These are phyloP conservation scores for Mesoclemmys tuberculata DNA, from an alignment of 2,113 vertebrate genomes.

Conservation along the genomic window DNA sequence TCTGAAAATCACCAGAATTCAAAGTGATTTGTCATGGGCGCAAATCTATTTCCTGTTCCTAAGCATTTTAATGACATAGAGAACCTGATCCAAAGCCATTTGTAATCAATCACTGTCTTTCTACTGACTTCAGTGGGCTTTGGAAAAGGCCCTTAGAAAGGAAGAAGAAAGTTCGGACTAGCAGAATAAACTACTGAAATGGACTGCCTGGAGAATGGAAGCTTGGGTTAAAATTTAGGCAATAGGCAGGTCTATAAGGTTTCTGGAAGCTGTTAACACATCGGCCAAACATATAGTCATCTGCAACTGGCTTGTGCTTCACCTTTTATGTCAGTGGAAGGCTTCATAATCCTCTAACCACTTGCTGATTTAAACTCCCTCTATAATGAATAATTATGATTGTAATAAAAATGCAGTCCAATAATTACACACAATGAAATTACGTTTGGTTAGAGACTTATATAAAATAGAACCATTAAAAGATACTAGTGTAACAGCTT, in stretches of 20 bases:
- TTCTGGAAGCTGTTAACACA: background rate
- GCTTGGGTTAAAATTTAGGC: background rate
- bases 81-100: background rate
- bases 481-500: background rate
- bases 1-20: background rate
- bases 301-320: background rate
- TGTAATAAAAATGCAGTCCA: conserved; percentile 12
- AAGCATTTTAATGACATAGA: background rate
- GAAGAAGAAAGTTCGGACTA: background rate
- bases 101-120: background rate
- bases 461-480: background rate
- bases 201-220: background rate
- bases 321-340: background rate
- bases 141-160: background rate
- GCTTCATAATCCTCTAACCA: background rate
- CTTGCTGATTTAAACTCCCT: background rate
- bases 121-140: background rate
- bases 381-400: background rate
- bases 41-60: background rate
- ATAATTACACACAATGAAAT: background rate
- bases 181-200: background rate
- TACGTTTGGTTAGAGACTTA: background rate
- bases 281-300: background rate
- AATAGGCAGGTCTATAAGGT: background rate
- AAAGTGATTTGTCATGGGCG: background rate